Percentiles rank a stretch among this genome's conserved stretches.
These are phyloP conservation scores for Eulemur rubriventer DNA, from an alignment of 2,797 vertebrate species.

Conservation along the genomic window DNA sequence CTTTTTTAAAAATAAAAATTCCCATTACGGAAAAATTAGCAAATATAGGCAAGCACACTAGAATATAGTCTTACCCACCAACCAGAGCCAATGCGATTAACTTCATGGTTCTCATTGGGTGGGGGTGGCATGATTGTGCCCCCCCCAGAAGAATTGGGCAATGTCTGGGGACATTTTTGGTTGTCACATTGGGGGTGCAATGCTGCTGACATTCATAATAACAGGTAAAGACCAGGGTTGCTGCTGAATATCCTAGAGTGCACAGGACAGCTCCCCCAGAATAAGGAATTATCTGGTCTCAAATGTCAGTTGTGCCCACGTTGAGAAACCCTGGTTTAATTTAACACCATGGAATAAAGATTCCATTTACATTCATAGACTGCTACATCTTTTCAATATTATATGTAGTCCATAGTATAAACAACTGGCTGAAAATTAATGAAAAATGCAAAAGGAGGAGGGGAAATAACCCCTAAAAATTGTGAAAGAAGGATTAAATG, in stretches of 20 bases:
- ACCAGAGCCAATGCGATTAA: slow-evolving; percentile 17
- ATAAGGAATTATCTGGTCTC: not conserved
- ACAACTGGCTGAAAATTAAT: slow-evolving; percentile 26
- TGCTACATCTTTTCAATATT: slow-evolving; percentile 15
- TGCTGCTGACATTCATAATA: not conserved
- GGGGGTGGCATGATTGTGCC: not conserved
- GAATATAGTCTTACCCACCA: slow-evolving; percentile 25
- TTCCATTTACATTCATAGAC: slow-evolving; percentile 13
- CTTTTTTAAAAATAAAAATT: slow-evolving; percentile 34
- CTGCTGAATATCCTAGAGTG: not conserved
- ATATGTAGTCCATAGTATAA: not conserved
- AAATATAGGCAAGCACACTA: not conserved
- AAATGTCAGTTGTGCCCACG: not conserved
- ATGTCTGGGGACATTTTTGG: not conserved
- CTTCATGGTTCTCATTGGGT: not conserved
- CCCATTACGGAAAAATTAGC: slow-evolving; percentile 7
- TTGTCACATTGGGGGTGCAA: not conserved
- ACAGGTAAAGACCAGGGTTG: not conserved
- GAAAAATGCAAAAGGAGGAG: not conserved
- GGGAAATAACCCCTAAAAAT: not conserved
- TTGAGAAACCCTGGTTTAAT: slow-evolving; percentile 37
- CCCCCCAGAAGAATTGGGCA: not conserved
- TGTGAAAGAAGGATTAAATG: slow-evolving; percentile 21
- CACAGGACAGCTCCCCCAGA: not conserved
- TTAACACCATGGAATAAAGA: slow-evolving; percentile 27